phyloP scores from a whole-genome alignment of 2,113 vertebrate species.

The Tyto alba region DNA sequence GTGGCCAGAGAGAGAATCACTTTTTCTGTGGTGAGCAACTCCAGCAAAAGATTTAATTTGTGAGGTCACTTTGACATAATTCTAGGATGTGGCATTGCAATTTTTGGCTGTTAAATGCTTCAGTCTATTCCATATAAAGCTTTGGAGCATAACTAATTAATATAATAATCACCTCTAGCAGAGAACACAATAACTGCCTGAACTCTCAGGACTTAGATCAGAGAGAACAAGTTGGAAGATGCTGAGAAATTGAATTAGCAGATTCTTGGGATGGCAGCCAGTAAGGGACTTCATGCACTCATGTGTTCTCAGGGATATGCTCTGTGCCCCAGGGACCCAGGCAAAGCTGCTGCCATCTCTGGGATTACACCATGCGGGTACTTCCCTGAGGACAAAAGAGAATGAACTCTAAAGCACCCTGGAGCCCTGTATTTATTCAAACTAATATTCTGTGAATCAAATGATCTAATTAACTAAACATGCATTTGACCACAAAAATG shows the following conservation, averaged over 20 bases:
- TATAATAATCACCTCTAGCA: neutral
- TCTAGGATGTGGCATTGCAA: neutral
- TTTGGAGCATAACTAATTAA: slow-evolving; percentile 5
- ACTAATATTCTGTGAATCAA: slow-evolving; percentile 1
- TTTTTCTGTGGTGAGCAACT: neutral
- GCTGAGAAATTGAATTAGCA: neutral
- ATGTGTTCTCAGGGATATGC: neutral
- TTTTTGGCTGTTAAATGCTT: neutral
- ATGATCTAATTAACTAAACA: neutral
- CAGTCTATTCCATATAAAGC: neutral
- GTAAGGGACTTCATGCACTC: neutral
- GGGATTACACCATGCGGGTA: neutral
- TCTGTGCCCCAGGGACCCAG: neutral
- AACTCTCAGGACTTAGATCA: neutral
- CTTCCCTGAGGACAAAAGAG: neutral
- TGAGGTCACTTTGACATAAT: neutral
- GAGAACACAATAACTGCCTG: slow-evolving; percentile 5
- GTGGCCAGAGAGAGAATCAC: neutral
- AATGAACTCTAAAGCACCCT: neutral
- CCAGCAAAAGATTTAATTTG: neutral
- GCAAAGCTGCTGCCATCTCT: neutral
- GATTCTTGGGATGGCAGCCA: neutral
- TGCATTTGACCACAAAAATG: slow-evolving; percentile 4
- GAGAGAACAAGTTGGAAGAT: neutral
- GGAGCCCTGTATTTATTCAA: neutral